Percentiles rank a stretch among this genome's conserved stretches.
Evolutionary conservation across 2,113 vertebrate genomes (phyloP).

Genomic region (Mohoua ochrocephala): DNA sequence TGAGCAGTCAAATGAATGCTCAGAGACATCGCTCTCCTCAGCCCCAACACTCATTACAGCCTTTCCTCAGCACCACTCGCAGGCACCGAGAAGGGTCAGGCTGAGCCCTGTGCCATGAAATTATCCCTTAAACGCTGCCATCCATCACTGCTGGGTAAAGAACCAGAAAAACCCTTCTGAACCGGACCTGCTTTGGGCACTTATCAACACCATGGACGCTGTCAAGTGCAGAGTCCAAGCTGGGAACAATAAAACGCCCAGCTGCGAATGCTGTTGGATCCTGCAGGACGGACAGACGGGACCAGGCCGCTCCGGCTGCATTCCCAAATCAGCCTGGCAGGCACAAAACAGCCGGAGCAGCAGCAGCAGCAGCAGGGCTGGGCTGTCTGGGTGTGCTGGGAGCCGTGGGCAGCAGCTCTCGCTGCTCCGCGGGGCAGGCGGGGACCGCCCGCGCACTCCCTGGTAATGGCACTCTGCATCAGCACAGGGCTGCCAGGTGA

Average conservation of each 20-base stretch:
- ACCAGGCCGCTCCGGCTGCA: not conserved
- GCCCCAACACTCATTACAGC: not conserved
- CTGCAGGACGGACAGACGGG: not conserved
- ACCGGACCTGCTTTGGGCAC: not conserved
- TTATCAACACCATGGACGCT: accelerated
- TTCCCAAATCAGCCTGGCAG: not conserved
- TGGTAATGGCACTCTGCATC: not conserved
- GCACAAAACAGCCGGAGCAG: not conserved
- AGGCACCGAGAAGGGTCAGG: not conserved
- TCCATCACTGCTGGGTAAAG: not conserved
- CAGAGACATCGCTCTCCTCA: not conserved
- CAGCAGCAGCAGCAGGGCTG: too few species aligned
- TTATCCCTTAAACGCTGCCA: not conserved
- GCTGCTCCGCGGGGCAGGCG: not conserved
- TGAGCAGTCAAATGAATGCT: not conserved
- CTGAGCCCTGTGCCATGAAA: not conserved
- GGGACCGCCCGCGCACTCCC: not conserved
- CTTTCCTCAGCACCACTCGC: not conserved
- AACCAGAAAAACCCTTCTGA: not conserved
- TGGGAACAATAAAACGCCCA: not conserved
- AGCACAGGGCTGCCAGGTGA: not conserved
- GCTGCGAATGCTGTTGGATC: not conserved
- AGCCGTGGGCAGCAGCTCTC: not conserved
- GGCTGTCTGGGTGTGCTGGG: not conserved
- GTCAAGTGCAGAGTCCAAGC: not conserved